Base-by-base conservation (phyloP, 2,797 vertebrate species). In the Takifugu rubripes region DNA sequence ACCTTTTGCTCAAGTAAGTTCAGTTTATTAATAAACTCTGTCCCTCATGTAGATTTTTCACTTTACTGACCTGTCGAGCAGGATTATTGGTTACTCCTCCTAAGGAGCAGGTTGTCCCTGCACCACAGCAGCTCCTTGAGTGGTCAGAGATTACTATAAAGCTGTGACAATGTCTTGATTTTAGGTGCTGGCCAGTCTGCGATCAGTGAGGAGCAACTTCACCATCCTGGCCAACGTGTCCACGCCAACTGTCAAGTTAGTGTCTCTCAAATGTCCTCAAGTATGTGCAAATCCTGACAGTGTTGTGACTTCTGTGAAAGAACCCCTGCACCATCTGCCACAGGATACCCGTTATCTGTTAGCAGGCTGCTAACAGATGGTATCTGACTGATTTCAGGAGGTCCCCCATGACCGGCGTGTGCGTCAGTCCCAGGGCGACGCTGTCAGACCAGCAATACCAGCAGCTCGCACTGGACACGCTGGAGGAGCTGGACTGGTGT, bases 201-300 rank as follows among this genome's bases (percentile, higher is more conserved):
- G 93, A 66, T 94, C 93, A 0, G 93, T 96, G 29, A 89, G 94
- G 67, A 94, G 90, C 83, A 95, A 95, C 87, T 95, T 95, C 72
- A 94, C 93, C 49, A 84, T 95, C 72, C 90, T 95, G 33, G 92
- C 94, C 70, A 95, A 94, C 25, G 85, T 94, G 61, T 90, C 90
- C 50, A 88, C 90, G 2, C 85, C 93, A 27, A 90, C 91, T 59
- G 86, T 90, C 88, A 94, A 91, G 94, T 95, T 75, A 92, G 94
- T 92, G 48, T 44, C 29, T 21, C 5, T 59, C 3, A 40, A 51
- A 47, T 29, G 1, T 47, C 16, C 31, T 50, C n/a, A 43, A 47
- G 16, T 1, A 36, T 16, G n/a, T 45, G 24, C 33, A 43, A 25
- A 15, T 15, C 36, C 5, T 50, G 25, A 36, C 3, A 17, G 17